Conservation (phyloP, 2,113 vertebrate genomes). For the Pomatostomus ruficeps region DNA sequence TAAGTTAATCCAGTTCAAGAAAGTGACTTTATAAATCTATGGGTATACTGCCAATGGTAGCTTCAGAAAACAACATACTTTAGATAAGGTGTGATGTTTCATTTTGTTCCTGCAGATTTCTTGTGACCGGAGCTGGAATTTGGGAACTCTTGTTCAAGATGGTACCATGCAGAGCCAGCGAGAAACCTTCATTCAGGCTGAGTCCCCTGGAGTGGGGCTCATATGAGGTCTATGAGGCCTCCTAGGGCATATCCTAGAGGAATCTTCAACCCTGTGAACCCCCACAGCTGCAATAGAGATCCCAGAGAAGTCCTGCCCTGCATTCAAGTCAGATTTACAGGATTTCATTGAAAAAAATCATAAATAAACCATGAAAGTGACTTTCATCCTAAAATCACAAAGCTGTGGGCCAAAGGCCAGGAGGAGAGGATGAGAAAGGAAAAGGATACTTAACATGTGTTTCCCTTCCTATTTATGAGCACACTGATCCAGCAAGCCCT, state of each 20-base stretch:
- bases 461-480: background rate
- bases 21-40: background rate
- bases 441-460: background rate
- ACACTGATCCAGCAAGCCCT: background rate
- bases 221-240: background rate
- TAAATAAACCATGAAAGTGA: background rate
- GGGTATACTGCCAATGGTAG: background rate
- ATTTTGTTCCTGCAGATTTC: background rate
- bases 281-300: background rate
- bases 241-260: background rate
- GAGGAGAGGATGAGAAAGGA: background rate
- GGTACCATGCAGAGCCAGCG: background rate
- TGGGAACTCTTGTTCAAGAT: background rate
- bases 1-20: background rate
- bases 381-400: background rate
- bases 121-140: background rate
- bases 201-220: background rate
- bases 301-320: background rate
- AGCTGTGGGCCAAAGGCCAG: background rate
- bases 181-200: background rate
- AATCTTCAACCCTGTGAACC: background rate
- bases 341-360: background rate
- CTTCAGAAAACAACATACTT: background rate
- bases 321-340: background rate
- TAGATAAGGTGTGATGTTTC: background rate